Base-by-base conservation (phyloP, 2,113 vertebrate species). In the Loxodonta africana region DNA sequence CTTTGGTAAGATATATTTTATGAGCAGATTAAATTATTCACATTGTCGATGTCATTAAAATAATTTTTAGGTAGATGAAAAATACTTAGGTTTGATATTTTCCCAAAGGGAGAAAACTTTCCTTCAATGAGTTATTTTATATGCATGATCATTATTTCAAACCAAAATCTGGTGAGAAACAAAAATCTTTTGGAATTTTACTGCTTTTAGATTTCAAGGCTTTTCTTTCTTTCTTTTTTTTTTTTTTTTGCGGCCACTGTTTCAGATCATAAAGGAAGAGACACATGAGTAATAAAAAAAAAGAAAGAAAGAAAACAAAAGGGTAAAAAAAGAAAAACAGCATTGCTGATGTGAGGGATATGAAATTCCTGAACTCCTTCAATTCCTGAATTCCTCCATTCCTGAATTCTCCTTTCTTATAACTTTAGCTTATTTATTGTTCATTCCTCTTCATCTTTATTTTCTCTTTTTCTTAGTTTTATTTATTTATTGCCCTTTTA, bases 11-110 rank as follows among this genome's bases (percentile, higher is more conserved):
- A 37, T 73, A 74, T 91, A 74, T 73, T 91, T 88, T 73, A 57
- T 91, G 62, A 88, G 21, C 25, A 91, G 53, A 87, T 83, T 87
- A 46, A 95, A 83, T 88, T 95, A 89, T 89, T 85, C 23, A 63
- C 46, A 44, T 63, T 73, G 46, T 51, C 48, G 41, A 83, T 73
- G 23, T n/a, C 21, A 83, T 41, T 95, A 17, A 73, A 74, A 73
- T 57, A 41, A 84, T 67, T 73, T 96, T 96, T 88, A 88, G 41
- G 37, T 73, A 41, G 21, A 48, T 60, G 25, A 51, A 90, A 91
- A 77, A 30, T 83, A 6, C 78, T 78, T 30, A 90, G 53, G 11
- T 88, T 83, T 23, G 53, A 4, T 80, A 15, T 57, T 83, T 63
- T 63, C 4, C 21, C n/a, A 90, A 87, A 92, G 12, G 2, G 18